A percentile compares a stretch with the other conserved stretches of the same genome.
Conservation (phyloP, 2,888 invertebrate species). For the Nasonia oneida region DNA sequence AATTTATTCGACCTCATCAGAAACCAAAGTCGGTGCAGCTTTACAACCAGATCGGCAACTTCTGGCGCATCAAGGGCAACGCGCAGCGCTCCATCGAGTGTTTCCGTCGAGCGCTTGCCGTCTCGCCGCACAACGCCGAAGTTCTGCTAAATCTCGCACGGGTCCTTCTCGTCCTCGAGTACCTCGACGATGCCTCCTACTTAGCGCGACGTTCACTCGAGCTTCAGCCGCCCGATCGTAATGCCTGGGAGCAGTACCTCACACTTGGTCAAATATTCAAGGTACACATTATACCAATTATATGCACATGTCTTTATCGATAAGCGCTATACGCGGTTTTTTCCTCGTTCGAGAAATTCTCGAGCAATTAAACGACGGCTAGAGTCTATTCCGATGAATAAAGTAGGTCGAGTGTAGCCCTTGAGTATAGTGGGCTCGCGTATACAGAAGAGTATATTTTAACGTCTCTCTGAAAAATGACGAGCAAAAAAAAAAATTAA, state of each 20-base stretch:
- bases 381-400: not conserved
- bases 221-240: constrained; percentile 91
- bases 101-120: constrained; percentile 90
- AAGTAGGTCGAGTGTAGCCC: constrained; percentile 25
- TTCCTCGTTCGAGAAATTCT: no score
- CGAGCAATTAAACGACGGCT: not conserved
- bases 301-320: no score
- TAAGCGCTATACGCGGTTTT: no score
- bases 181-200: constrained; percentile 94
- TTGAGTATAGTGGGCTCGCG: not conserved
- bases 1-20: constrained; percentile 69
- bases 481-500: not conserved
- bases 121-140: constrained; percentile 93
- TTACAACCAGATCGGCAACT: constrained; percentile 95
- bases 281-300: constrained; percentile 69
- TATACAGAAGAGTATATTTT: not conserved
- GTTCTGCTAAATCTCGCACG: constrained; percentile 91
- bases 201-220: constrained; percentile 91
- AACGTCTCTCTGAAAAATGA: not conserved
- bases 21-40: constrained; percentile 92
- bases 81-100: constrained; percentile 93
- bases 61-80: constrained; percentile 94
- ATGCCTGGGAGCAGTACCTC: constrained; percentile 95
- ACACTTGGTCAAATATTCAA: constrained; percentile 95
- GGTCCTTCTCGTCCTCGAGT: constrained; percentile 91